These are phyloP conservation scores for Clarias pachynema DNA, from an alignment of 2,797 vertebrate species.

Conservation along the genomic window DNA sequence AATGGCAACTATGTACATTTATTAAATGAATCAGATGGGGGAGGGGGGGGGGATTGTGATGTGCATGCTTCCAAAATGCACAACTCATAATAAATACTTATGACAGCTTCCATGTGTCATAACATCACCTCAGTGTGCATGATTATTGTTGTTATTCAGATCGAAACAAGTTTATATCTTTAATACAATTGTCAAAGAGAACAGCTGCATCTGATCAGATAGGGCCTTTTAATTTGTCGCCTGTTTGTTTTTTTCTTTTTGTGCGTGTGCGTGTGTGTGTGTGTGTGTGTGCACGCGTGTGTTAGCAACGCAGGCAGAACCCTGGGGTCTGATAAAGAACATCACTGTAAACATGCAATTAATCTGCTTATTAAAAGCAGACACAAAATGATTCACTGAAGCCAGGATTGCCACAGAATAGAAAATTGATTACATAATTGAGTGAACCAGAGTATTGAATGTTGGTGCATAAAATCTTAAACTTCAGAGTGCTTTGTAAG, in stretches of 20 bases:
- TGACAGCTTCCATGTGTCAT: not conserved
- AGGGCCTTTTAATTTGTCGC: slow-evolving; percentile 89
- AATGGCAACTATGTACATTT: not conserved
- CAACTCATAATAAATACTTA: not conserved
- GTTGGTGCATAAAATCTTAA: too few relatives aligned
- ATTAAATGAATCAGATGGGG: not conserved
- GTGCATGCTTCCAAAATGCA: not conserved
- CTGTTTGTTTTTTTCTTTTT: slow-evolving; percentile 61
- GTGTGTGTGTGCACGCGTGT: slow-evolving; percentile 21
- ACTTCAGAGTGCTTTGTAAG: not conserved
- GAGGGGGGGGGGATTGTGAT: too few relatives aligned
- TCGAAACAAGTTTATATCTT: slow-evolving; percentile 85
- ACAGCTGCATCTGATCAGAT: slow-evolving; percentile 90
- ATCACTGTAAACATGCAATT: slow-evolving; percentile 57
- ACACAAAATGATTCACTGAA: slow-evolving; percentile 29
- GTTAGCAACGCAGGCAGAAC: slow-evolving; percentile 49
- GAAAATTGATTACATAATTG: not conserved
- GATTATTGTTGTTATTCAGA: slow-evolving; percentile 74
- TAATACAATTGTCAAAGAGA: slow-evolving; percentile 88
- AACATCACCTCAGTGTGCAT: not conserved
- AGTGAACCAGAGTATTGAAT: not conserved
- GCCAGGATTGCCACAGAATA: not conserved
- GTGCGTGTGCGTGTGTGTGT: not conserved
- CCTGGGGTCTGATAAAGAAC: slow-evolving; percentile 58
- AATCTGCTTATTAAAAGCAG: slow-evolving; percentile 44